These are phyloP conservation scores for Bruchidius siliquastri DNA, from an alignment of 2,888 invertebrate genomes.

Conservation along the genomic window DNA sequence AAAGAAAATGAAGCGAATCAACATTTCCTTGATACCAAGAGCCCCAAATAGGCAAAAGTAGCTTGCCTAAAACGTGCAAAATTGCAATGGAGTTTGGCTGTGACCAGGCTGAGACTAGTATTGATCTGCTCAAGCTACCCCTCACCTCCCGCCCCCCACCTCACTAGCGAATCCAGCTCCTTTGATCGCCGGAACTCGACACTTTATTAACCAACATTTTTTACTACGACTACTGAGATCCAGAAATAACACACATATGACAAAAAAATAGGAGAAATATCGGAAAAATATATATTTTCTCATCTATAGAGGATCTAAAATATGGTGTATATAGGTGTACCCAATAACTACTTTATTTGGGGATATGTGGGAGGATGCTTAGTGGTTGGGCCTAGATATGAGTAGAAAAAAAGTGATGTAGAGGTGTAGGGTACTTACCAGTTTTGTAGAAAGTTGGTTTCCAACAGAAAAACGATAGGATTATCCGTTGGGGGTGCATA, in stretches of 20 bases:
- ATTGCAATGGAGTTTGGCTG: slow-evolving; percentile 23
- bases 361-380: too few species aligned
- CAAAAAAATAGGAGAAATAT: neutral
- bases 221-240: neutral
- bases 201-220: neutral
- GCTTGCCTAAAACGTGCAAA: neutral
- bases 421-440: neutral
- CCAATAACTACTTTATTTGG: too few species aligned
- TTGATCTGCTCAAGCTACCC: slow-evolving; percentile 44
- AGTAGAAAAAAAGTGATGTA: too few species aligned
- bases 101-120: slow-evolving; percentile 44
- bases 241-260: neutral
- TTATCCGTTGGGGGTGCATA: neutral
- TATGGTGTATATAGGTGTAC: too few species aligned
- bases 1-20: too few species aligned
- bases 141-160: slow-evolving; percentile 29
- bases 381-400: too few species aligned
- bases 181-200: slow-evolving; percentile 5
- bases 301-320: too few species aligned
- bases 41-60: neutral
- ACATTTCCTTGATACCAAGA: too few species aligned
- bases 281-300: neutral
- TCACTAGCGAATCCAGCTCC: slow-evolving; percentile 21
- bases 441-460: neutral
- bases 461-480: neutral